Base-by-base conservation (phyloP, 2,888 invertebrate genomes). In the Pollenia griseotomentosa region DNA sequence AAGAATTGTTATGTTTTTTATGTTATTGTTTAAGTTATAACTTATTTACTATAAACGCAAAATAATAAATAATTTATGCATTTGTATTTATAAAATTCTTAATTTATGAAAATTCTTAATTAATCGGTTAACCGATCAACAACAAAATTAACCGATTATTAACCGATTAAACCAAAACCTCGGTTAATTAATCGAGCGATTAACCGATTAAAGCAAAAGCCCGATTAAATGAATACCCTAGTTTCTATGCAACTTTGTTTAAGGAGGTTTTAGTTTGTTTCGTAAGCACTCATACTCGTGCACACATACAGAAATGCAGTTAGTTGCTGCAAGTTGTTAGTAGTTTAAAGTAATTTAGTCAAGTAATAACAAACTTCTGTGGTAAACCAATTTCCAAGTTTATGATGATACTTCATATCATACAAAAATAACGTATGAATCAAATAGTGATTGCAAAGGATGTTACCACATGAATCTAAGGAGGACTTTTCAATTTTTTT, bases 351-450 rank as follows among this genome's bases (percentile, higher is more conserved):
- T 78, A 87, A 87, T 87, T 87, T 84, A 74, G 77, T 82, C 78
- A 87, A 87, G 87, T 87, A 87, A 87, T 82, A 84, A 87, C 84
- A 87, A 87, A 87, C 81, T 87, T 87, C 79, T 87, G 87, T 84
- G 87, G 87, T 87, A 84, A 87, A 87, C 84, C 87, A 87, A 84
- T 82, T 87, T 87, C 84, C 81, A 74, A 84, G 74, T 82, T 82
- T 82, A 81, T 71, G 73, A 87, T 82, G 84, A 81, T 87, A 87
- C 79, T 79, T 84, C 78, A 81, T 74, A 87, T 87, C 87, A 84
- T 87, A 55, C 78, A 46, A 82, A 66, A 55, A 81, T 78, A 61
- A 53, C 46, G 40, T 42, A 73, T 73, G 77, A 81, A 63, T 78
- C 66, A 83, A 66, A 73, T 53, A 71, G 44, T 46, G 71, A 53